A percentile compares a stretch with the other conserved stretches of the same genome.
Conservation (phyloP, 2,888 invertebrate genomes). For the Microctonus hyperodae region DNA sequence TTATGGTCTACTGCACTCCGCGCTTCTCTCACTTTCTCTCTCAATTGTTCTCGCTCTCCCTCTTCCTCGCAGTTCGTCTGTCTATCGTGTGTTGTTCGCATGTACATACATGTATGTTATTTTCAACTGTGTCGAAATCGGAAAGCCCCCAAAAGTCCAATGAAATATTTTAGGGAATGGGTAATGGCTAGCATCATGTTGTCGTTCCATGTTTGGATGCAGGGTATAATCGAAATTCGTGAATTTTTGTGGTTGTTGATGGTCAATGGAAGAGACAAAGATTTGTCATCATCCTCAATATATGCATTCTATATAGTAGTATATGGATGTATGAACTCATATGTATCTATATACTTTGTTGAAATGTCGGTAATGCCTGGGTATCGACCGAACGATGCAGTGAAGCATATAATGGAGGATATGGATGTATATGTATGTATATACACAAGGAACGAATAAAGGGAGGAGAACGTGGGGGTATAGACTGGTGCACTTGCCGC, state of each 20-base stretch:
- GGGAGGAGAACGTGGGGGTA: constrained; percentile 41
- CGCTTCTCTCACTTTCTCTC: constrained; percentile 37
- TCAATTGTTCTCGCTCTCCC: no score
- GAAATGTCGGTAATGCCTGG: constrained; percentile 33
- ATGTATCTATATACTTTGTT: constrained; percentile 22
- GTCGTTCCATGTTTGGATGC: not conserved
- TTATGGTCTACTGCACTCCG: constrained; percentile 62
- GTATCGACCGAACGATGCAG: constrained; percentile 49
- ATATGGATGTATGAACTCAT: not conserved
- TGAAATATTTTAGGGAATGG: not conserved
- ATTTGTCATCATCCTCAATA: constrained; percentile 24
- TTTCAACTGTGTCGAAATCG: constrained; percentile 19
- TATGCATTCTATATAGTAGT: not conserved
- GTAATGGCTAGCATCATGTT: constrained; percentile 13
- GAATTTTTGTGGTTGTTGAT: constrained; percentile 6
- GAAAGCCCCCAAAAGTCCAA: constrained; percentile 15
- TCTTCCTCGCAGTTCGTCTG: constrained; percentile 16
- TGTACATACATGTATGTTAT: constrained; percentile 28
- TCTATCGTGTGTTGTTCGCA: constrained; percentile 13
- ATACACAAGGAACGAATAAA: not conserved
- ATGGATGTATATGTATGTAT: not conserved
- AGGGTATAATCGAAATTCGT: not conserved
- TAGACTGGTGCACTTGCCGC: constrained; percentile 61
- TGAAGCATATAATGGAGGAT: constrained; percentile 60
- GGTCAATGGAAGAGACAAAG: constrained; percentile 15